These are phyloP conservation scores for Picus viridis DNA, from an alignment of 2,797 vertebrate genomes.

Conservation along the genomic window DNA sequence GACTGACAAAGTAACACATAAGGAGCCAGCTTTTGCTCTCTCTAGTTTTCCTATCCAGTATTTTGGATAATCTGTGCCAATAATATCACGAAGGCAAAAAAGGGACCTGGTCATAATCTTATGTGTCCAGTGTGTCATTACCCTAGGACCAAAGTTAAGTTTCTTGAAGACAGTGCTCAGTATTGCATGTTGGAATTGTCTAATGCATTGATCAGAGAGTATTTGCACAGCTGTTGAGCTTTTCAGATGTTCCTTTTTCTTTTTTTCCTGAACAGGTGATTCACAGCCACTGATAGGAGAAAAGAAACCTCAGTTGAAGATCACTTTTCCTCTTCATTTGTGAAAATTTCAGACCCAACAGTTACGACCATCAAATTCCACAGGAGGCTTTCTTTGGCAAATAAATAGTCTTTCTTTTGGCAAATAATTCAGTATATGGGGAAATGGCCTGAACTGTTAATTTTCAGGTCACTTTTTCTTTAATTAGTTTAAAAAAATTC, in stretches of 20 bases:
- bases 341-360: conserved; percentile 65
- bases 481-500: conserved; percentile 15
- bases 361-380: conserved; percentile 32
- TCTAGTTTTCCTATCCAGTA: rapidly evolving
- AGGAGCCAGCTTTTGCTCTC: background rate
- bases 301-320: conserved; percentile 63
- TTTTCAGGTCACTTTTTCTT: conserved; percentile 24
- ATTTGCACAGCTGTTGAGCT: background rate
- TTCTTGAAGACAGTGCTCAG: background rate
- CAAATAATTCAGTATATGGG: conserved; percentile 10
- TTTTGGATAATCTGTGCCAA: background rate
- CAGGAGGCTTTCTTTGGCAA: conserved; percentile 41
- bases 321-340: conserved; percentile 58
- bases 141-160: background rate
- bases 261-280: conserved; percentile 69
- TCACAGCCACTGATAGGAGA: conserved; percentile 24
- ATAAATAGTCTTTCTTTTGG: conserved; percentile 27
- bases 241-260: conserved; percentile 47
- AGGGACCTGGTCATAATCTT: background rate
- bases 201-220: background rate
- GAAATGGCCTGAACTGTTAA: conserved; percentile 20
- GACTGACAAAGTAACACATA: background rate
- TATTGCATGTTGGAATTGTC: background rate
- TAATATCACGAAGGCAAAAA: background rate
- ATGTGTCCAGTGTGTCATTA: background rate